Evolutionary conservation across 1,140 invertebrate species (phyloP).

Genomic region (Tetramorium parvispinum): DNA sequence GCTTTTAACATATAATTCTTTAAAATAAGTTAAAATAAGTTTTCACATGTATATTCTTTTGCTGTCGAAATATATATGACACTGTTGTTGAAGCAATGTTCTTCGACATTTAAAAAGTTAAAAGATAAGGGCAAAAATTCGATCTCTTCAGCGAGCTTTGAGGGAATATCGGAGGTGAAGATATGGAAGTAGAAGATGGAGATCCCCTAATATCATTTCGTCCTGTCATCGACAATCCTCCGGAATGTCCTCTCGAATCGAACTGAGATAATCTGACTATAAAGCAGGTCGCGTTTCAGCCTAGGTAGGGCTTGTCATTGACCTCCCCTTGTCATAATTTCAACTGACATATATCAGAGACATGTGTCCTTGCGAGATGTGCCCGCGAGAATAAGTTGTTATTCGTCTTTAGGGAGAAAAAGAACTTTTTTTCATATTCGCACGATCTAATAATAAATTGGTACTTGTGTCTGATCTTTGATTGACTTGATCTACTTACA

Average conservation of each 20-base stretch:
- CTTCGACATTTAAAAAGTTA: background rate
- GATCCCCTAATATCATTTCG: constrained; percentile 55
- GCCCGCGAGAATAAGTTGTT: constrained; percentile 23
- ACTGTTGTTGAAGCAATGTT: background rate
- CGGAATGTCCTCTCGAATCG: constrained; percentile 44
- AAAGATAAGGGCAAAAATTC: constrained; percentile 45
- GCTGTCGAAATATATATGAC: background rate
- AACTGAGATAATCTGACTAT: constrained; percentile 59
- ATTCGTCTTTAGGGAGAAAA: background rate
- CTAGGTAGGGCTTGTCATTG: constrained; percentile 36
- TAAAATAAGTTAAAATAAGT: background rate
- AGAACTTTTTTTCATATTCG: background rate
- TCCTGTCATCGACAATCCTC: constrained; percentile 51
- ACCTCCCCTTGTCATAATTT: constrained; percentile 31
- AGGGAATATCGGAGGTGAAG: constrained; percentile 18
- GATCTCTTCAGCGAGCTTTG: constrained; percentile 2
- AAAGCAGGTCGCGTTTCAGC: constrained; percentile 48
- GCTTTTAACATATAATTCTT: background rate
- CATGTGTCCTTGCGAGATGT: constrained; percentile 33
- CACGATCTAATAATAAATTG: background rate
- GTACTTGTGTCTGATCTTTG: constrained; percentile 6
- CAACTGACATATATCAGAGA: constrained; percentile 40
- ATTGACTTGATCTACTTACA: constrained; percentile 23
- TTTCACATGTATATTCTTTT: background rate
- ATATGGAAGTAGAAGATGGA: constrained; percentile 48